These are phyloP conservation scores for Neotoma lepida DNA, from an alignment of 2,113 vertebrate genomes.

Conservation along the genomic window DNA sequence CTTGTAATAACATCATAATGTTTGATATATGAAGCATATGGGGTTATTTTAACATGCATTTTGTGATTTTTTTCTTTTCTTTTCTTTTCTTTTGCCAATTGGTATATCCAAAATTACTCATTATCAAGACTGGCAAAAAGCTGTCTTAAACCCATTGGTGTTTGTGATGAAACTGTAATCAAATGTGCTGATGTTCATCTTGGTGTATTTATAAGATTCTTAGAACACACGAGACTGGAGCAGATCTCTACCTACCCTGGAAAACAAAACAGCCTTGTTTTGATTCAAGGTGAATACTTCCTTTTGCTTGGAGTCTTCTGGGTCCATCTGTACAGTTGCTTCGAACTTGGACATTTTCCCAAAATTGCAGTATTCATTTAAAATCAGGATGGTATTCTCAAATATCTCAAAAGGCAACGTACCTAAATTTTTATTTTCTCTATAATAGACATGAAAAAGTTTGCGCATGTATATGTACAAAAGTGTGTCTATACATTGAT, in stretches of 20 bases:
- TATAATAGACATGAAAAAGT: constrained; percentile 40
- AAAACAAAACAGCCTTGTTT: constrained; percentile 82
- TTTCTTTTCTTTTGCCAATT: constrained; percentile 67
- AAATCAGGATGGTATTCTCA: constrained; percentile 73
- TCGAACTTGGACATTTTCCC: constrained; percentile 79
- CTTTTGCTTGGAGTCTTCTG: constrained; percentile 77
- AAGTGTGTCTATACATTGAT: background rate
- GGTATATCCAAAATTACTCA: constrained; percentile 57
- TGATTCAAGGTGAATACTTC: constrained; percentile 81
- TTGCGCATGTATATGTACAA: background rate
- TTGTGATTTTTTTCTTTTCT: background rate
- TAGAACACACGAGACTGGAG: constrained; percentile 70
- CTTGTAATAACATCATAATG: background rate
- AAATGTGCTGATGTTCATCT: constrained; percentile 69
- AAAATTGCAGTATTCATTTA: constrained; percentile 68
- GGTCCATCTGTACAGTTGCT: constrained; percentile 82
- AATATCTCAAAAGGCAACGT: constrained; percentile 31
- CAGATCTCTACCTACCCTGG: constrained; percentile 71
- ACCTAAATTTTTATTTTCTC: constrained; percentile 62
- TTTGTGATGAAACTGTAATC: constrained; percentile 77
- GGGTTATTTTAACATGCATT: background rate
- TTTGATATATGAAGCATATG: constrained; percentile 14
- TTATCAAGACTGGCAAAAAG: constrained; percentile 68
- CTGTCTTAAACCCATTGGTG: constrained; percentile 62
- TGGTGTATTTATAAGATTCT: constrained; percentile 79